Evolutionary conservation across 2,113 vertebrate species (phyloP).

Genomic region (Corythaixoides concolor): DNA sequence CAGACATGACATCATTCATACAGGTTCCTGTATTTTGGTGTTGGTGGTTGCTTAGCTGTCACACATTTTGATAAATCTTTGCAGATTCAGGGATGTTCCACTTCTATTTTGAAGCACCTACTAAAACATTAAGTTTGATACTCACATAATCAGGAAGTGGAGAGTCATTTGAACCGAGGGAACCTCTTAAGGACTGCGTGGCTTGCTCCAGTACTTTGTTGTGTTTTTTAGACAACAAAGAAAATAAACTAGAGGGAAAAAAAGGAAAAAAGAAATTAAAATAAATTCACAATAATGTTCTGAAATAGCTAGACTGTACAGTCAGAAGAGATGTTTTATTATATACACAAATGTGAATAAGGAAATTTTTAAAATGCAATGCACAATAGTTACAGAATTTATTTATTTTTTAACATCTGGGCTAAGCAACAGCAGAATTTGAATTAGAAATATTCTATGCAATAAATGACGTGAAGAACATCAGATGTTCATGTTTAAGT

Average conservation of each 20-base stretch:
- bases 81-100: not conserved
- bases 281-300: not conserved
- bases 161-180: slow-evolving; percentile 78
- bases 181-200: slow-evolving; percentile 89
- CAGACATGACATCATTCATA: slow-evolving; percentile 54
- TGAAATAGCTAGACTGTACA: not conserved
- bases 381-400: not conserved
- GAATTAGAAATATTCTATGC: not conserved
- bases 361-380: not conserved
- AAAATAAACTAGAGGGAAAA: slow-evolving; percentile 84
- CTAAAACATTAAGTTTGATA: slow-evolving; percentile 46
- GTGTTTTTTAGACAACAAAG: slow-evolving; percentile 97
- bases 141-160: slow-evolving; percentile 96
- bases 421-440: not conserved
- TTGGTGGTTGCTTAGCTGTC: not conserved
- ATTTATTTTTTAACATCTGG: not conserved
- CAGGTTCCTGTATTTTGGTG: slow-evolving; percentile 57
- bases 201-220: slow-evolving; percentile 99
- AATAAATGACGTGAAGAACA: not conserved
- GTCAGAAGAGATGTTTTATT: not conserved
- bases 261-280: not conserved
- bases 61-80: not conserved
- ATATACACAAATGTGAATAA: not conserved
- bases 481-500: not conserved
- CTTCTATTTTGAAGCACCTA: not conserved